These are phyloP conservation scores for Andricus quercusramuli DNA, from an alignment of 2,888 invertebrate genomes.

Conservation along the genomic window DNA sequence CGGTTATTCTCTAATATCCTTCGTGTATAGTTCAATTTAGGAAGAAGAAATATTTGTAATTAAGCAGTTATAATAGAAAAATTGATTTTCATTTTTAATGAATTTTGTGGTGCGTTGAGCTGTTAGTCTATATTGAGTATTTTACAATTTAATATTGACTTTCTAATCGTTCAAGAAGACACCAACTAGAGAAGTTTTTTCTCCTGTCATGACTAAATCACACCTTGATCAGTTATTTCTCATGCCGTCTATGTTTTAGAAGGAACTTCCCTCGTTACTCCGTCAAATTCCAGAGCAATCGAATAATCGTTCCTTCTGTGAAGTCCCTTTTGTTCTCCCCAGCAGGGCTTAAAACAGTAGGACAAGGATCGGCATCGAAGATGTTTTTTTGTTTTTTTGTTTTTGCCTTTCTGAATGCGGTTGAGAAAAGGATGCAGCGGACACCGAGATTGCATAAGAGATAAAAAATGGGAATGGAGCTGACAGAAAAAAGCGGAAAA, in stretches of 20 bases:
- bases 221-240: constrained; percentile 13
- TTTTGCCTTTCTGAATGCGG: neutral
- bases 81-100: too few relatives aligned
- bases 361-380: neutral
- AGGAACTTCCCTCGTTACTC: constrained; percentile 22
- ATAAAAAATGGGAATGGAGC: neutral
- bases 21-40: too few relatives aligned
- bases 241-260: neutral
- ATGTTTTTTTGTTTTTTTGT: neutral
- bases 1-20: too few relatives aligned
- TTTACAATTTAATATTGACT: constrained; percentile 2
- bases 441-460: neutral
- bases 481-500: constrained; percentile 8
- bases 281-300: constrained; percentile 19
- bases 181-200: constrained; percentile 3
- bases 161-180: neutral
- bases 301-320: constrained; percentile 9
- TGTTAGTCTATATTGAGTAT: neutral
- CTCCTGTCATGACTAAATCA: constrained; percentile 4
- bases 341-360: neutral
- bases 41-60: too few relatives aligned
- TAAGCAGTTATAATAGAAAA: too few relatives aligned
- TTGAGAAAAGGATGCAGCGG: constrained; percentile 4
- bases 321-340: neutral
- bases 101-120: neutral